Percentiles rank a stretch among this genome's conserved stretches.
These are phyloP conservation scores for Rhinichthys klamathensis DNA, from an alignment of 2,113 vertebrate genomes.

Conservation along the genomic window DNA sequence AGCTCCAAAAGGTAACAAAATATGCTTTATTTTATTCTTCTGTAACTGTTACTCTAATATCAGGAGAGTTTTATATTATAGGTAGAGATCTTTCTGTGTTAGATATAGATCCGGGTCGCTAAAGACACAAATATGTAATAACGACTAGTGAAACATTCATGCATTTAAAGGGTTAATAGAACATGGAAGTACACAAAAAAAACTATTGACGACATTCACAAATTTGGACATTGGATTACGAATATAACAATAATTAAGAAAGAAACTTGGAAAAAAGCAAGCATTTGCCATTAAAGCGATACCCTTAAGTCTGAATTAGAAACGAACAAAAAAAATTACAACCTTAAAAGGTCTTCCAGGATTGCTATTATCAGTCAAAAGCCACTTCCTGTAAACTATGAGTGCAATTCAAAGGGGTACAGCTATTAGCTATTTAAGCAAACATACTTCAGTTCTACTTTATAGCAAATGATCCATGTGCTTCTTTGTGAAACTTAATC, in stretches of 20 bases:
- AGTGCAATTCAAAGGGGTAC: background rate
- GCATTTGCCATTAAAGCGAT: background rate
- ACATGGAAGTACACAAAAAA: background rate
- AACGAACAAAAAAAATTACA: background rate
- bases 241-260: background rate
- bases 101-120: too few relatives aligned
- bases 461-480: constrained; percentile 27
- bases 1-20: too few relatives aligned
- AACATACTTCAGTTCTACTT: constrained; percentile 18
- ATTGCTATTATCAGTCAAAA: background rate
- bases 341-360: background rate
- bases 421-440: constrained; percentile 8
- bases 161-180: background rate
- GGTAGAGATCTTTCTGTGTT: too few relatives aligned
- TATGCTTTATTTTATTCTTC: too few relatives aligned
- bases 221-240: background rate
- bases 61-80: too few relatives aligned
- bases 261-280: background rate
- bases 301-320: background rate
- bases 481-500: constrained; percentile 16
- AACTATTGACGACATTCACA: background rate
- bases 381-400: background rate
- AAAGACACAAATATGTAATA: too few relatives aligned
- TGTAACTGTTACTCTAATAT: too few relatives aligned
- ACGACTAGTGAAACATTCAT: too few relatives aligned